phyloP scores from a whole-genome alignment of 2,113 vertebrate genomes.

The Notechis scutatus region DNA sequence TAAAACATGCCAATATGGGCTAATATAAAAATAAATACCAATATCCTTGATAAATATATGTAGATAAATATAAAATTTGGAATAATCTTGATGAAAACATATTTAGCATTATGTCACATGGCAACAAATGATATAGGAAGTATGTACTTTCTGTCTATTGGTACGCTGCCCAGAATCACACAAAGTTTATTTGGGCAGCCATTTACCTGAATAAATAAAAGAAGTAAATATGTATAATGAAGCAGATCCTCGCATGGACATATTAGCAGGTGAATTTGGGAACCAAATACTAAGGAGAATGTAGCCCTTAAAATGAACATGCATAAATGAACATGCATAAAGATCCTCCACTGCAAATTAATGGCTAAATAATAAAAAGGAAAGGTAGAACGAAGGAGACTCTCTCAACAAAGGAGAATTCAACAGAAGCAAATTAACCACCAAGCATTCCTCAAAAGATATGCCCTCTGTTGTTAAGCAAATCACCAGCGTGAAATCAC shows the following conservation, averaged over 20 bases:
- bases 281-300: not conserved
- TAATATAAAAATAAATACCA: not conserved
- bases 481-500: not conserved
- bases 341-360: not conserved
- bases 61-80: not conserved
- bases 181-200: not conserved
- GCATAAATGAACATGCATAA: not conserved
- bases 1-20: not conserved
- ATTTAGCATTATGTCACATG: not conserved
- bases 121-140: not conserved
- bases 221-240: not conserved
- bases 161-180: not conserved
- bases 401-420: not conserved
- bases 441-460: not conserved
- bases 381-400: not conserved
- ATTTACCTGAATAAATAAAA: not conserved
- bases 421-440: not conserved
- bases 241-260: not conserved
- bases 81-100: not conserved
- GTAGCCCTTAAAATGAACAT: not conserved
- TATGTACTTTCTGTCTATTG: not conserved
- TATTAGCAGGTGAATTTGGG: not conserved
- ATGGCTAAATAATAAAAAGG: not conserved
- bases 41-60: not conserved
- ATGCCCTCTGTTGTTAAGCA: not conserved